phyloP scores from a whole-genome alignment of 1,140 invertebrate species.

The Bombus ignitus region DNA sequence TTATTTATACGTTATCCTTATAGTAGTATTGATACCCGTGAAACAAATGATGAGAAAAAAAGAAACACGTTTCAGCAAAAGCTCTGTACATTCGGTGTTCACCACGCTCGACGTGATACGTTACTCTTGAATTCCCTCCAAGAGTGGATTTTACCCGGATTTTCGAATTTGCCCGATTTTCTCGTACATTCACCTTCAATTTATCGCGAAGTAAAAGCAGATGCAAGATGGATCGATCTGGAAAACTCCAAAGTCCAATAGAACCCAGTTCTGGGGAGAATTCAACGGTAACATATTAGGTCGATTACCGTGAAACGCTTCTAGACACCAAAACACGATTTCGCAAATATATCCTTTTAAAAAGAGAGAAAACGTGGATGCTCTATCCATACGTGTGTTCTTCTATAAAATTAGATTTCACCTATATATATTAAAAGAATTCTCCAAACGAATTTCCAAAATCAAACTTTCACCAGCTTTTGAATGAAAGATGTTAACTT shows the following conservation, averaged over 20 bases:
- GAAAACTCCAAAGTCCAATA: constrained; percentile 12
- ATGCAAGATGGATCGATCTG: neutral
- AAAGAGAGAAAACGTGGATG: neutral
- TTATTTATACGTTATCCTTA: neutral
- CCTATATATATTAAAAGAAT: too few relatives aligned
- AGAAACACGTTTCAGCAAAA: neutral
- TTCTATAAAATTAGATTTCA: too few relatives aligned
- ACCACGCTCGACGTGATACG: neutral
- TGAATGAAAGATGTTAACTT: too few relatives aligned
- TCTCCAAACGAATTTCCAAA: neutral
- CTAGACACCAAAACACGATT: neutral
- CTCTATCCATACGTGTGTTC: too few relatives aligned
- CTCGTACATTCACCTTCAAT: neutral
- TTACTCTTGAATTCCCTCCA: constrained; percentile 25
- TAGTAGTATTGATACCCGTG: neutral
- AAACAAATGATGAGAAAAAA: neutral
- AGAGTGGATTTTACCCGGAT: constrained; percentile 1
- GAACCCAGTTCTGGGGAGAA: neutral
- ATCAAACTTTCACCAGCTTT: too few relatives aligned
- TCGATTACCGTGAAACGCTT: neutral
- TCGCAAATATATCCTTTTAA: neutral
- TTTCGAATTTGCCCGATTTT: constrained; percentile 3
- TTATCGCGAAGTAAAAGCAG: constrained; percentile 12
- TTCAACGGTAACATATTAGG: neutral
- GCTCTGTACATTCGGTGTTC: neutral